These are phyloP conservation scores for Coelopa pilipes DNA, from an alignment of 2,888 invertebrate species.

Conservation along the genomic window DNA sequence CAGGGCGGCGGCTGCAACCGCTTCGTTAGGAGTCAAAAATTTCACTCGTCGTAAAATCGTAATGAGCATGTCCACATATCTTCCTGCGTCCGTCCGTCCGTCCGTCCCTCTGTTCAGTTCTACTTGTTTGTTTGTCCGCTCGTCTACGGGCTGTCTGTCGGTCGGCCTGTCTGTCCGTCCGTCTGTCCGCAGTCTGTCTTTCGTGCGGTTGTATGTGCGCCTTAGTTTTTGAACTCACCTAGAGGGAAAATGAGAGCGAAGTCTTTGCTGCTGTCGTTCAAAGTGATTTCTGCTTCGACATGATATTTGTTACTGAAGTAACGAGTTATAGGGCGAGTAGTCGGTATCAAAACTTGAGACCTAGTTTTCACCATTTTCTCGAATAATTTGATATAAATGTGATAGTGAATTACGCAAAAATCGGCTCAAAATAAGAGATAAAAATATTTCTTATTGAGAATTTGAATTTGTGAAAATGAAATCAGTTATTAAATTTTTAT, in stretches of 20 bases:
- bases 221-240: not conserved
- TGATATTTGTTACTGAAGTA: not conserved
- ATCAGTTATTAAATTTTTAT: too few relatives aligned
- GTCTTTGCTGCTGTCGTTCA: not conserved
- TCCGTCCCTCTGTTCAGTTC: not conserved
- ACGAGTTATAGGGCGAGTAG: not conserved
- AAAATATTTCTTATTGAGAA: too few relatives aligned
- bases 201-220: not conserved
- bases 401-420: too few relatives aligned
- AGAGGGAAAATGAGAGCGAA: conserved; percentile 11
- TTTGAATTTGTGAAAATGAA: too few relatives aligned
- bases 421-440: too few relatives aligned
- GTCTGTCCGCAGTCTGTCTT: not conserved
- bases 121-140: not conserved
- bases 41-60: not conserved
- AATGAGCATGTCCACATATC: too few relatives aligned
- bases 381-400: too few relatives aligned
- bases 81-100: too few relatives aligned
- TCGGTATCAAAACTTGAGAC: not conserved
- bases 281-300: conserved; percentile 6
- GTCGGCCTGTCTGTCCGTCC: not conserved
- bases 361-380: too few relatives aligned
- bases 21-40: not conserved
- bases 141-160: not conserved
- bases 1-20: not conserved